phyloP scores from a whole-genome alignment of 37 sponge, comb jelly and placozoan species.

The Halichondria panicea region DNA sequence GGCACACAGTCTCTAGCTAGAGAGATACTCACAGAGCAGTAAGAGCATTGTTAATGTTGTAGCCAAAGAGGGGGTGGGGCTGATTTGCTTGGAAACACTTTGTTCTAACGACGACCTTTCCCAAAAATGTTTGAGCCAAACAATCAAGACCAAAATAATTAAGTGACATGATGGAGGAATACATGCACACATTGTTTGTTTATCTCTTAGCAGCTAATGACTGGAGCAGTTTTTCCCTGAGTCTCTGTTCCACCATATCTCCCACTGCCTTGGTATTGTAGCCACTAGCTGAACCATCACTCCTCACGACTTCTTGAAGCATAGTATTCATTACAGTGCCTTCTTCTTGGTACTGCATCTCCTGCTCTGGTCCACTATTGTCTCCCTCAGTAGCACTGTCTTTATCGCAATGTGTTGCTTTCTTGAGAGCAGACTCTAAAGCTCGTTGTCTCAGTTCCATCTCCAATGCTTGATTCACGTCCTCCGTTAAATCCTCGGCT shows the following conservation, averaged over 20 bases:
- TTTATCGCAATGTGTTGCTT: neutral
- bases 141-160: no score
- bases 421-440: slow-evolving; percentile 38
- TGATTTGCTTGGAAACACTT: no score
- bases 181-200: no score
- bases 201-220: slow-evolving; percentile 36
- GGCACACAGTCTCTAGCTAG: no score
- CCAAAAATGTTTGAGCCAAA: no score
- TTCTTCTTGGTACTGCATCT: neutral
- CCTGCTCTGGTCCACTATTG: neutral
- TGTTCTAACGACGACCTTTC: no score
- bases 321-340: neutral
- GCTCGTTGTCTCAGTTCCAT: slow-evolving; percentile 40
- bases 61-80: no score
- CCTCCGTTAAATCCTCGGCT: neutral
- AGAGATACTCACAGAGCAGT: no score
- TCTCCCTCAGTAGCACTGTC: neutral
- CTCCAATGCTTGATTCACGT: slow-evolving; percentile 15
- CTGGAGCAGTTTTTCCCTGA: slow-evolving; percentile 51
- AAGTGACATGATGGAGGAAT: no score
- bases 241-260: slow-evolving; percentile 19
- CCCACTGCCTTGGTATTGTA: neutral
- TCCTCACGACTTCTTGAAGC: neutral
- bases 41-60: no score
- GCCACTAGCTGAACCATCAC: neutral